Base-by-base conservation (phyloP, 2,888 invertebrate species). In the Operophtera brumata region DNA sequence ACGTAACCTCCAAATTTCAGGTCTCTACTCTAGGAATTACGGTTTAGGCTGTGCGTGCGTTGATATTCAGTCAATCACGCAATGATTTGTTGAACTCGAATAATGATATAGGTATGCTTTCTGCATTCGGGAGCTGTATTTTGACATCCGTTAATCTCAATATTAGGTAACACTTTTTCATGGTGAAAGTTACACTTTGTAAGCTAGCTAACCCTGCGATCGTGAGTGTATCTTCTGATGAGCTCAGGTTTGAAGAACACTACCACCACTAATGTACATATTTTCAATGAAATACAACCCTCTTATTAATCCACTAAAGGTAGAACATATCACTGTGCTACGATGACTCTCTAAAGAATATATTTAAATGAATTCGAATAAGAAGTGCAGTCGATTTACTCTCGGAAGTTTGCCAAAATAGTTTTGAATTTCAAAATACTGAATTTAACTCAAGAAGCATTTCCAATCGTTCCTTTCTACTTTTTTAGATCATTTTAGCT, bases 121-220 rank as follows among this genome's bases (percentile, higher is more conserved):
- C 20, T 20, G 20, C 4, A 20, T 20, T 20, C 4, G 20, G 2
- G 4, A 20, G 20, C 4, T 20, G 4, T 20, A 2, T 3, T 20
- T 20, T 20, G 2, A 20, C 20, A 20, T 4, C 4, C 2, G 30
- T 45, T 48, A 32, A 47, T 49, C 28, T 45, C 14, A 46, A 47
- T 51, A 40, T 47, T 44, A 47, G 37, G 50, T 47, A 45, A 45
- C 41, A 32, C 48, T 54, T 35, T 45, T 3, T 20, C 36, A 44
- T 47, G 40, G 40, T 36, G 34, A 47, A 47, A 56, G 56, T 56
- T 44, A 51, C 12, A 40, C 25, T 44, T 12, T 56, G 56, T 51
- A 51, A 41, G 25, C 32, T 41, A 45, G 47, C 56, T 47, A 52
- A 51, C 35, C 35, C 20, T 47, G 50, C 47, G 50, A 47, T 47